Percentiles rank a stretch among this genome's conserved stretches.
These are phyloP conservation scores for Brachypodius melanocephalos DNA, from an alignment of 2,113 vertebrate species.

Conservation along the genomic window DNA sequence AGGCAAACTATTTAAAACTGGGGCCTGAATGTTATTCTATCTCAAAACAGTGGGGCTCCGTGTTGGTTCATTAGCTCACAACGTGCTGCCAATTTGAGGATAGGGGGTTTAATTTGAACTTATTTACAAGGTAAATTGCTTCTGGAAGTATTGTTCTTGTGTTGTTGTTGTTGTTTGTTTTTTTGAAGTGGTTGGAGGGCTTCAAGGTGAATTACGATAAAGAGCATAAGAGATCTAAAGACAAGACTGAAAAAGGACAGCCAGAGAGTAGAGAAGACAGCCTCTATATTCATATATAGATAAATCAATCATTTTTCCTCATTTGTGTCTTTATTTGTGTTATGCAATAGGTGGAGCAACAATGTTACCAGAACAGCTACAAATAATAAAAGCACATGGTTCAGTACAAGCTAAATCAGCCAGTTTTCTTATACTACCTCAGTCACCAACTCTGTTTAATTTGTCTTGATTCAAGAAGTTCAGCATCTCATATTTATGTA, in stretches of 20 bases:
- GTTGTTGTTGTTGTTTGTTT: no score
- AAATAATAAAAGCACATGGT: background rate
- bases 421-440: background rate
- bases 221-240: background rate
- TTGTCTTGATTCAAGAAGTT: background rate
- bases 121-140: constrained; percentile 46
- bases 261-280: background rate
- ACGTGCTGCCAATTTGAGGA: constrained; percentile 23
- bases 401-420: background rate
- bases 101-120: constrained; percentile 29
- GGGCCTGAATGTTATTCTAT: background rate
- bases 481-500: background rate
- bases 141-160: background rate
- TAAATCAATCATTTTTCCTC: background rate
- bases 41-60: constrained; percentile 39
- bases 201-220: background rate
- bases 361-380: background rate
- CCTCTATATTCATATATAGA: background rate
- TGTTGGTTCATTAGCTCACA: constrained; percentile 51
- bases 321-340: background rate
- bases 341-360: background rate
- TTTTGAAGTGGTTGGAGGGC: background rate
- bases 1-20: constrained; percentile 30
- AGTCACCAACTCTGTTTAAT: background rate
- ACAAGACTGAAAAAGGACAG: background rate